Evolutionary conservation across 2,113 vertebrate species (phyloP).

Genomic region (Anoura caudifer): DNA sequence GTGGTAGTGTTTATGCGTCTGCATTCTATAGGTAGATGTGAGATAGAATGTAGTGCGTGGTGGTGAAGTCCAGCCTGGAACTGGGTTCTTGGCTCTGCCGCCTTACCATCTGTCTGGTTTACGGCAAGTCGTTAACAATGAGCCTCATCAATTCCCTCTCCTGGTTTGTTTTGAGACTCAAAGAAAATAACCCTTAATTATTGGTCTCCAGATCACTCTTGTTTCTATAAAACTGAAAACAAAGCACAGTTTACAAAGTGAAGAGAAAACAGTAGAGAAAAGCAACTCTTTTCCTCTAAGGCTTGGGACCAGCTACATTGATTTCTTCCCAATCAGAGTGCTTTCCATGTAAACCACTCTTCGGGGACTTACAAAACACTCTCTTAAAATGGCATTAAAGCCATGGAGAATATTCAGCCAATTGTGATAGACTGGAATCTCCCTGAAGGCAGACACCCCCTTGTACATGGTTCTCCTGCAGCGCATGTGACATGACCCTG

Average conservation of each 20-base stretch:
- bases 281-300: not conserved
- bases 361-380: not conserved
- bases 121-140: too few relatives aligned
- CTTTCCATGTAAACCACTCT: not conserved
- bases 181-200: not conserved
- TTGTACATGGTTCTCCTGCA: too few relatives aligned
- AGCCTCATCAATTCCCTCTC: too few relatives aligned
- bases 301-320: not conserved
- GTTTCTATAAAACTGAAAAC: not conserved
- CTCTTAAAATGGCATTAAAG: not conserved
- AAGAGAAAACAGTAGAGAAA: not conserved
- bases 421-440: not conserved
- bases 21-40: not conserved
- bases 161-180: not conserved
- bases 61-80: not conserved
- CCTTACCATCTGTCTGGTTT: not conserved
- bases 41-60: not conserved
- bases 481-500: rapidly evolving
- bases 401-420: not conserved
- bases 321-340: not conserved
- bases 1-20: not conserved
- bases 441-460: not conserved
- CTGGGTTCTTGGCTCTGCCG: not conserved
- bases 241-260: not conserved
- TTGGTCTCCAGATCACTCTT: not conserved